Percentiles rank a stretch among this genome's conserved stretches.
Evolutionary conservation across 2,888 invertebrate genomes (phyloP).

Genomic region (Plagiodera versicolora): DNA sequence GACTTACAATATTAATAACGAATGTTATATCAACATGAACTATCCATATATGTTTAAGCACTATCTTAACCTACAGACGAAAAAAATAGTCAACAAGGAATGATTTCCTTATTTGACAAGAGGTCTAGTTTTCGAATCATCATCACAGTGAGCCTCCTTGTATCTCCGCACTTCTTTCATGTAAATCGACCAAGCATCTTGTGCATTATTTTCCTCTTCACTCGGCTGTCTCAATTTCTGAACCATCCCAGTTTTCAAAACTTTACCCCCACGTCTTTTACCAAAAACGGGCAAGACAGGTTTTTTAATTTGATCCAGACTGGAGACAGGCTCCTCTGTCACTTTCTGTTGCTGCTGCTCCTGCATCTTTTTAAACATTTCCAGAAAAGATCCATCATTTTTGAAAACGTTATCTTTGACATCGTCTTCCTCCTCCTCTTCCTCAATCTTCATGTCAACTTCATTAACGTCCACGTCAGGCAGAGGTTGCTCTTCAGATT

Average conservation of each 20-base stretch:
- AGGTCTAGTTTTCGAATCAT: slow-evolving; percentile 87
- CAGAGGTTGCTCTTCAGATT: slow-evolving; percentile 19
- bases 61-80: background rate
- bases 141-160: slow-evolving; percentile 89
- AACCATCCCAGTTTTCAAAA: slow-evolving; percentile 87
- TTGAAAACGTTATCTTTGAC: slow-evolving; percentile 63
- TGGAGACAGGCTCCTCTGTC: slow-evolving; percentile 35
- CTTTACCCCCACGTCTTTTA: slow-evolving; percentile 82
- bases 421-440: slow-evolving; percentile 44
- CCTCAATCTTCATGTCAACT: slow-evolving; percentile 38
- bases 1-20: no score
- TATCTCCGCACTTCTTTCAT: slow-evolving; percentile 93
- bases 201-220: slow-evolving; percentile 68
- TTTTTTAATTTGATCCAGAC: slow-evolving; percentile 52
- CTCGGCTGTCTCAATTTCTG: slow-evolving; percentile 75
- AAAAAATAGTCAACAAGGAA: no score
- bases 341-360: slow-evolving; percentile 59
- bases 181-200: slow-evolving; percentile 92
- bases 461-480: slow-evolving; percentile 30
- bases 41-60: background rate
- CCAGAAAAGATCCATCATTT: slow-evolving; percentile 89
- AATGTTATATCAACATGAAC: background rate
- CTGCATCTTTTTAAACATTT: slow-evolving; percentile 90
- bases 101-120: slow-evolving; percentile 78
- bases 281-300: slow-evolving; percentile 65